These are phyloP conservation scores for Pteria penguin DNA, from an alignment of 2,888 invertebrate species.

Conservation along the genomic window DNA sequence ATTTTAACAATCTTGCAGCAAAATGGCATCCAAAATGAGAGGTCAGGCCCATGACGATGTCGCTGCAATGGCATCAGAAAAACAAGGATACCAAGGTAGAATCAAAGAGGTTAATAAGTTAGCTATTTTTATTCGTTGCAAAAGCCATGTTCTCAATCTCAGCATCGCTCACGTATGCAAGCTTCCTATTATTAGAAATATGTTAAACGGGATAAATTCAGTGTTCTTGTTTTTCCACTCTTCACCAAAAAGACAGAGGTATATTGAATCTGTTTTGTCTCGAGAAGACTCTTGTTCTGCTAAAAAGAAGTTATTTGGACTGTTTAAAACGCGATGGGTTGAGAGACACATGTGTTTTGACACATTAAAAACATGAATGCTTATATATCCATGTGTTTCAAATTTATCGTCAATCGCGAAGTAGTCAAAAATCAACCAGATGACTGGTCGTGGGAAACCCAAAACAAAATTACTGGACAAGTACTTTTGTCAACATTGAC, in stretches of 20 bases:
- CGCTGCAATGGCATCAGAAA: too few species aligned
- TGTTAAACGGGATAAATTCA: slow-evolving; percentile 19
- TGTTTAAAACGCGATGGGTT: slow-evolving; percentile 2
- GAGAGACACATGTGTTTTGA: slow-evolving; percentile 12
- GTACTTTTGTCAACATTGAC: slow-evolving; percentile 2
- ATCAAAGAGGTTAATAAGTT: too few species aligned
- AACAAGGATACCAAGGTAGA: too few species aligned
- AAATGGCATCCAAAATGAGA: too few species aligned
- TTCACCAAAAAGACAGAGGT: slow-evolving; percentile 21
- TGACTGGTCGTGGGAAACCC: slow-evolving; percentile 3
- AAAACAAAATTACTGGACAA: not conserved
- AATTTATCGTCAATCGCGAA: not conserved
- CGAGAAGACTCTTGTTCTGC: too few species aligned
- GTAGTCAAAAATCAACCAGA: not conserved
- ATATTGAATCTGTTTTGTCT: too few species aligned
- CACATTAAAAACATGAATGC: not conserved
- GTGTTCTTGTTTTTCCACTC: slow-evolving; percentile 10
- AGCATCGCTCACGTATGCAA: slow-evolving; percentile 11
- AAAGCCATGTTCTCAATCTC: slow-evolving; percentile 11
- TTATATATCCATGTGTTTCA: not conserved
- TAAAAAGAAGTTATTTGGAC: too few species aligned
- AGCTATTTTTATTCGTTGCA: too few species aligned
- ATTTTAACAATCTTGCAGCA: too few species aligned
- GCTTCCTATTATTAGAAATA: slow-evolving; percentile 19
- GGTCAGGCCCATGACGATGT: too few species aligned